These are phyloP conservation scores for Erebia aethiops DNA, from an alignment of 2,888 invertebrate species.

Conservation along the genomic window DNA sequence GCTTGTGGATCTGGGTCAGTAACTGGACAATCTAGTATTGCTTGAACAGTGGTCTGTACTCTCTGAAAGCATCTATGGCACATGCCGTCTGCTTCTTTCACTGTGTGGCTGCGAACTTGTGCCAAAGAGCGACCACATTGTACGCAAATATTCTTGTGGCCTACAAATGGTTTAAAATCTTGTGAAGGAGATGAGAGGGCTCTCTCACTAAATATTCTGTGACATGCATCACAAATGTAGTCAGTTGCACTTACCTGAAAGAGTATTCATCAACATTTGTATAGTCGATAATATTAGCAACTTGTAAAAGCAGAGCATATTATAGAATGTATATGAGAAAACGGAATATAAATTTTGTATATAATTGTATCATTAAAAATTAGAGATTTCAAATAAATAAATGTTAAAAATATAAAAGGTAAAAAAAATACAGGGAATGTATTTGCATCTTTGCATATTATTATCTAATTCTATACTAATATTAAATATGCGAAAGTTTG, in stretches of 20 bases:
- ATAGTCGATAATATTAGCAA: not conserved
- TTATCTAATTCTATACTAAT: too few species aligned
- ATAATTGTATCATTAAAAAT: too few species aligned
- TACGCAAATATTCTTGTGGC: conserved; percentile 7
- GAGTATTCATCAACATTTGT: not conserved
- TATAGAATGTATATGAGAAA: too few species aligned
- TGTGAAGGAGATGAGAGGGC: not conserved
- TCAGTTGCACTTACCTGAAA: conserved; percentile 9
- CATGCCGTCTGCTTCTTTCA: not conserved
- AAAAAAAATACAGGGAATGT: too few species aligned
- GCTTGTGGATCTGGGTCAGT: not conserved
- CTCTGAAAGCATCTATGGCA: conserved; percentile 20
- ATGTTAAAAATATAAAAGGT: too few species aligned
- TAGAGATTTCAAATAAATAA: too few species aligned
- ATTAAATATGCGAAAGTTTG: too few species aligned
- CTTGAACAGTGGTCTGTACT: not conserved
- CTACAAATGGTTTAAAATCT: not conserved
- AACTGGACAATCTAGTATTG: not conserved
- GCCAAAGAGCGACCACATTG: conserved; percentile 10
- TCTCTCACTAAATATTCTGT: conserved; percentile 4
- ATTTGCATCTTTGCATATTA: too few species aligned
- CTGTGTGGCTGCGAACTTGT: not conserved
- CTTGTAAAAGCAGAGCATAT: too few species aligned
- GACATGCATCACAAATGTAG: conserved; percentile 16
- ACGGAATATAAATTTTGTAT: too few species aligned